Percentiles rank a stretch among this genome's conserved stretches.
Evolutionary conservation across 2,797 vertebrate genomes (phyloP).

Genomic region (Fundulus diaphanus): DNA sequence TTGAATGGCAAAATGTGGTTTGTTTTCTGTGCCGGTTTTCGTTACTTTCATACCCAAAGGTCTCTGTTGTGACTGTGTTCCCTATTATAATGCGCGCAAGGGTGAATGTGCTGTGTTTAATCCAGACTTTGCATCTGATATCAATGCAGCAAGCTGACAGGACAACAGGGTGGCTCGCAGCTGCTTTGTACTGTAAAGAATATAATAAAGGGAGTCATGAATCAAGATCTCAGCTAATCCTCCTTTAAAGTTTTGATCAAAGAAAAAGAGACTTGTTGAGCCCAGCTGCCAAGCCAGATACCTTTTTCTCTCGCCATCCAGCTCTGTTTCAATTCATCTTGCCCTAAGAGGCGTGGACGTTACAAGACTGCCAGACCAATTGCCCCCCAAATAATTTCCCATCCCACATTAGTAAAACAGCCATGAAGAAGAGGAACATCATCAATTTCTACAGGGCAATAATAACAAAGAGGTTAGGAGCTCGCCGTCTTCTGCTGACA

Average conservation of each 20-base stretch:
- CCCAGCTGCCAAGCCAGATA: constrained; percentile 17
- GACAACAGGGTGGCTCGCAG: constrained; percentile 28
- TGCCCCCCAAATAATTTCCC: constrained; percentile 64
- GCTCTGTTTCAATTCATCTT: constrained; percentile 52
- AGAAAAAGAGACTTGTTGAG: constrained; percentile 43
- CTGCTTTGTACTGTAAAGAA: constrained; percentile 30
- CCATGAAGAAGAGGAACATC: constrained; percentile 71
- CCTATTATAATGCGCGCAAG: constrained; percentile 35
- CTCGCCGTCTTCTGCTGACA: constrained; percentile 51
- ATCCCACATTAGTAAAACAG: constrained; percentile 68
- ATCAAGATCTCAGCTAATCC: constrained; percentile 32
- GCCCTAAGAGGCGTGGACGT: constrained; percentile 61
- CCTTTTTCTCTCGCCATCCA: constrained; percentile 36
- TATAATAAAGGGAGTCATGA: constrained; percentile 34
- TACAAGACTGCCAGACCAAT: constrained; percentile 56
- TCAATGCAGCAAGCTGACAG: constrained; percentile 33
- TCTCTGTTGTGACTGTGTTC: constrained; percentile 37
- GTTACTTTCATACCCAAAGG: constrained; percentile 44
- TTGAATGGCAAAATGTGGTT: constrained; percentile 72
- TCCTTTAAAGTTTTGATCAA: constrained; percentile 49
- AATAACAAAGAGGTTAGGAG: constrained; percentile 67
- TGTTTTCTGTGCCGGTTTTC: constrained; percentile 40
- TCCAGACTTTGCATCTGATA: constrained; percentile 50
- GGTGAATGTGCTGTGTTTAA: constrained; percentile 32
- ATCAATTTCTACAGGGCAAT: constrained; percentile 74